Percentiles rank a stretch among this genome's conserved stretches.
phyloP scores from a whole-genome alignment of 2,888 invertebrate genomes.

The Drosophila stalkeri region DNA sequence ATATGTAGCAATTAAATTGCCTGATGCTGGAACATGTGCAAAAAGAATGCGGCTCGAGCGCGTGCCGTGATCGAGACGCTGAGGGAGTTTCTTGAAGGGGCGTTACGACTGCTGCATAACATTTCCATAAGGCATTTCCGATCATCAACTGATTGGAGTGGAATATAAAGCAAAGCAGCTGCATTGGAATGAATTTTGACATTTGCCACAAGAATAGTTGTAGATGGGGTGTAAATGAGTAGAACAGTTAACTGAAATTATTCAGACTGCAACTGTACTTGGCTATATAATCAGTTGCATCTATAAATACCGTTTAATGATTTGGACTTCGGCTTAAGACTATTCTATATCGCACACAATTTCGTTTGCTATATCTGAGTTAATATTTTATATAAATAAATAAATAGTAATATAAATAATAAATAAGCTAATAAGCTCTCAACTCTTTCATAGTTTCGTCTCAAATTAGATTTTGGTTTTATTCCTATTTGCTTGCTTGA shows the following conservation, averaged over 20 bases:
- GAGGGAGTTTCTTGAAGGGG: conserved; percentile 44
- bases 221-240: neutral
- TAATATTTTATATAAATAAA: too few species aligned
- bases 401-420: too few species aligned
- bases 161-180: conserved; percentile 27
- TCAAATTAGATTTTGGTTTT: too few species aligned
- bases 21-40: conserved; percentile 78
- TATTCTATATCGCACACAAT: too few species aligned
- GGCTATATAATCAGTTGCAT: neutral
- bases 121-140: conserved; percentile 43
- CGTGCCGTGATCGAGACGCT: conserved; percentile 8
- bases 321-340: too few species aligned
- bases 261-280: neutral
- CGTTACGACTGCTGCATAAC: conserved; percentile 69
- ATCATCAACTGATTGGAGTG: conserved; percentile 54
- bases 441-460: too few species aligned
- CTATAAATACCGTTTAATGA: too few species aligned
- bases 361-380: too few species aligned
- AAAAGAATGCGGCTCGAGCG: conserved; percentile 38
- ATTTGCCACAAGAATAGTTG: neutral
- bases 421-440: too few species aligned
- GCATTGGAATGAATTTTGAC: conserved; percentile 21
- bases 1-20: conserved; percentile 83
- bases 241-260: neutral
- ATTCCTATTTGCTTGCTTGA: too few species aligned